Evolutionary conservation across 2,888 invertebrate genomes (phyloP).

Genomic region (Diaperis boleti): DNA sequence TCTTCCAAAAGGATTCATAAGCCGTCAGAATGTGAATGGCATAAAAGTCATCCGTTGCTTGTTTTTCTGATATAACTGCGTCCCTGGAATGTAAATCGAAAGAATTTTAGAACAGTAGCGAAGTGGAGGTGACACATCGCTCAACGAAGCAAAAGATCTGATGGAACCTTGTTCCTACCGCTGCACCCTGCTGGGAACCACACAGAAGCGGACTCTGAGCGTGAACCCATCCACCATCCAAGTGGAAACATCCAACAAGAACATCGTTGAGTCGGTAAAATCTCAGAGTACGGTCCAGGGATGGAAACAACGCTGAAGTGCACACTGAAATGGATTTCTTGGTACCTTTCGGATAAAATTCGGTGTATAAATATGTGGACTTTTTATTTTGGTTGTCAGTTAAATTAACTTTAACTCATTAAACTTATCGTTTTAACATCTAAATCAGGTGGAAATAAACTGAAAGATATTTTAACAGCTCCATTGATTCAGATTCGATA

Average conservation of each 20-base stretch:
- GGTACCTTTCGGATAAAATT: conserved; percentile 55
- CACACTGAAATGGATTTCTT: conserved; percentile 54
- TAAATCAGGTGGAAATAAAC: conserved; percentile 35
- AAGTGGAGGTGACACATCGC: conserved; percentile 62
- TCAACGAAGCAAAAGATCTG: conserved; percentile 62
- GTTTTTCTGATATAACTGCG: conserved; percentile 59
- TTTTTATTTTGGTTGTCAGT: conserved; percentile 53
- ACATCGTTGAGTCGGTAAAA: conserved; percentile 3
- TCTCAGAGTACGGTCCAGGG: conserved; percentile 41
- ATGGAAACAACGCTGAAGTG: conserved; percentile 47
- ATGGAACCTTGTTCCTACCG: conserved; percentile 54
- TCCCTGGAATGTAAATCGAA: conserved; percentile 63
- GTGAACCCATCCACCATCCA: conserved; percentile 5
- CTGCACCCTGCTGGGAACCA: conserved; percentile 54
- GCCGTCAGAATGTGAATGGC: conserved; percentile 18
- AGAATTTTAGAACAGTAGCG: conserved; percentile 62
- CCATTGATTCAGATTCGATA: conserved; percentile 26
- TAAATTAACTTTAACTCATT: conserved; percentile 50
- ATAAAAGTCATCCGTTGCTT: conserved; percentile 48
- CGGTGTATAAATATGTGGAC: conserved; percentile 49
- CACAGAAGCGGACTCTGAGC: conserved; percentile 51
- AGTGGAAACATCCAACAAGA: conserved; percentile 2
- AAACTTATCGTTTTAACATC: conserved; percentile 41
- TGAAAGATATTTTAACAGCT: conserved; percentile 33
- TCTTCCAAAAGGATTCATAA: conserved; percentile 28